Percentiles rank a stretch among this genome's conserved stretches.
phyloP scores from a whole-genome alignment of 1,140 invertebrate genomes.

The Heliconius melpomene region DNA sequence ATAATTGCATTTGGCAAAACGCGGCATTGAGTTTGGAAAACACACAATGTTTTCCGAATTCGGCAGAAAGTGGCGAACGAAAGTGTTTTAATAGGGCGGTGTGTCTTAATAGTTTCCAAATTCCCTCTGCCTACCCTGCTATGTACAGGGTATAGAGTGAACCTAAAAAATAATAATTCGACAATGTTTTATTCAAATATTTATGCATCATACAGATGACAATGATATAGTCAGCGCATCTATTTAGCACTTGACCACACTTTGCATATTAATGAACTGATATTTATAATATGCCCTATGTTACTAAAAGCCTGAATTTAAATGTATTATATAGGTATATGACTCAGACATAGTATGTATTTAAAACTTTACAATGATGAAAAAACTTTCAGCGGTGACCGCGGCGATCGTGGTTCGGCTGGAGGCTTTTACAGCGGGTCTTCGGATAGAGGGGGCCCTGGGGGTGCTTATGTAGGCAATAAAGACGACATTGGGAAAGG shows the following conservation, averaged over 20 bases:
- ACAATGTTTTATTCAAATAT: too few relatives aligned
- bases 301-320: neutral
- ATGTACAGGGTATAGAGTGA: too few relatives aligned
- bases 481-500: slow-evolving; percentile 41
- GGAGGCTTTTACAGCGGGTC: slow-evolving; percentile 64
- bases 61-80: too few relatives aligned
- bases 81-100: too few relatives aligned
- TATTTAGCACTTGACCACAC: slow-evolving; percentile 8
- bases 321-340: neutral
- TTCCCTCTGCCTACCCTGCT: too few relatives aligned
- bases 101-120: too few relatives aligned
- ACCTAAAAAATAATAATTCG: too few relatives aligned
- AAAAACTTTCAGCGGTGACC: slow-evolving; percentile 58
- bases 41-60: too few relatives aligned
- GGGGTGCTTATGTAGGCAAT: slow-evolving; percentile 47
- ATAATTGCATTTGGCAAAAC: too few relatives aligned
- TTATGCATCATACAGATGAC: too few relatives aligned
- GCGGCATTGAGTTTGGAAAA: too few relatives aligned
- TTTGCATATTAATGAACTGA: slow-evolving; percentile 30
- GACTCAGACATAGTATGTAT: too few relatives aligned
- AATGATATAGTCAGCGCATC: neutral
- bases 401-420: slow-evolving; percentile 67
- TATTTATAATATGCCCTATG: slow-evolving; percentile 9
- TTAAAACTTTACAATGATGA: neutral
- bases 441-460: slow-evolving; percentile 47